These are phyloP conservation scores for Heliconius aoede DNA, from an alignment of 2,888 invertebrate species.

Conservation along the genomic window DNA sequence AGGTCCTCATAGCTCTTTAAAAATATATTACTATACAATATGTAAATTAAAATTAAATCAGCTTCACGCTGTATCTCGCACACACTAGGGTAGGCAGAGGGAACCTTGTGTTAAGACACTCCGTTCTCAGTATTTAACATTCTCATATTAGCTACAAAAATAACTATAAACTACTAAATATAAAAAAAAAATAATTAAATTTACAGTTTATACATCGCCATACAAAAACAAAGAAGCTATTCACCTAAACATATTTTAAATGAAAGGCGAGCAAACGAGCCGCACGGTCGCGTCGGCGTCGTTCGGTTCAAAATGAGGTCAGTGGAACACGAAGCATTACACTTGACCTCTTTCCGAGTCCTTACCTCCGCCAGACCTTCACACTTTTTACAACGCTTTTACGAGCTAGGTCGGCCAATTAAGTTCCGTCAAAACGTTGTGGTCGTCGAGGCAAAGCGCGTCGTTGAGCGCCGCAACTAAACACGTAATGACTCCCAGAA, in stretches of 20 bases:
- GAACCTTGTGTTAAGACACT: too few relatives aligned
- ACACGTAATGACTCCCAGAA: too few relatives aligned
- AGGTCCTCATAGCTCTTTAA: too few relatives aligned
- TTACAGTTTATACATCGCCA: conserved; percentile 8
- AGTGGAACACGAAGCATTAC: conserved; percentile 82
- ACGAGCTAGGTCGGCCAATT: conserved; percentile 82
- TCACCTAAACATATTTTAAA: conserved; percentile 60
- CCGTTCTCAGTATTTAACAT: too few relatives aligned
- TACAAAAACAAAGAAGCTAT: conserved; percentile 54
- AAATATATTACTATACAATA: not conserved
- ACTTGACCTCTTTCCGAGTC: conserved; percentile 84
- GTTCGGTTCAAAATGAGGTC: conserved; percentile 78
- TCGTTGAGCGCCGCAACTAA: too few relatives aligned
- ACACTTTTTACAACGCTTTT: conserved; percentile 82
- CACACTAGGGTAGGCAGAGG: too few relatives aligned
- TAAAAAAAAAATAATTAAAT: not conserved
- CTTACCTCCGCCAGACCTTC: conserved; percentile 83
- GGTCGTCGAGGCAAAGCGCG: conserved; percentile 39
- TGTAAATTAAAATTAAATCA: too few relatives aligned
- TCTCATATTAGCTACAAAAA: not conserved
- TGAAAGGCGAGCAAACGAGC: conserved; percentile 71
- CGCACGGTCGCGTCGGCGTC: conserved; percentile 63
- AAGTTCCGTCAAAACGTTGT: conserved; percentile 71
- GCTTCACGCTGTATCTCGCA: too few relatives aligned
- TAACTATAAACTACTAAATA: not conserved